These are phyloP conservation scores for Margaritifera margaritifera DNA, from an alignment of 2,888 invertebrate genomes.

Conservation along the genomic window DNA sequence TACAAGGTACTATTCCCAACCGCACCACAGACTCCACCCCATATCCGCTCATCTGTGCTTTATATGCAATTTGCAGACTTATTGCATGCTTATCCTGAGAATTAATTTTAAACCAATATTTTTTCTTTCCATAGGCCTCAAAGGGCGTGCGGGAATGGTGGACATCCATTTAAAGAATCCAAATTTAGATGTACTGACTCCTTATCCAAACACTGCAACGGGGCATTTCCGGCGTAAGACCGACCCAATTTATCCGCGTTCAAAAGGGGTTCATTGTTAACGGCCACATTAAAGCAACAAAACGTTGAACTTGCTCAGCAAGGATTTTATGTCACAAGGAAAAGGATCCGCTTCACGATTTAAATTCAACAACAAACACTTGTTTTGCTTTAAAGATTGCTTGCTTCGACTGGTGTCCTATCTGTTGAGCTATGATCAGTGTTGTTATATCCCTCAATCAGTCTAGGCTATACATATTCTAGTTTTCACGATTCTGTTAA, in stretches of 20 bases:
- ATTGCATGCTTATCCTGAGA: no score
- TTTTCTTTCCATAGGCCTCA: slow-evolving; percentile 32
- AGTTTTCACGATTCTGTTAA: no score
- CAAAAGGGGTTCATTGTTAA: slow-evolving; percentile 27
- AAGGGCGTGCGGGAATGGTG: slow-evolving; percentile 64
- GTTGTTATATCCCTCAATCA: no score
- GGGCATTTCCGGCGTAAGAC: slow-evolving; percentile 56
- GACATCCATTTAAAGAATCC: slow-evolving; percentile 42
- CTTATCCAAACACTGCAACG: slow-evolving; percentile 42
- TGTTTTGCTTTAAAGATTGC: slow-evolving; percentile 31
- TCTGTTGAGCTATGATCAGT: no score
- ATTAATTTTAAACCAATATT: no score
- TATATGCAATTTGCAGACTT: no score
- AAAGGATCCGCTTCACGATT: slow-evolving; percentile 24
- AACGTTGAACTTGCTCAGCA: slow-evolving; percentile 30
- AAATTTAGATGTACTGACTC: slow-evolving; percentile 11
- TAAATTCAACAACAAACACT: slow-evolving; percentile 15
- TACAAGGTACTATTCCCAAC: no score
- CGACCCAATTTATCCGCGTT: slow-evolving; percentile 41
- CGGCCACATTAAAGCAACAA: slow-evolving; percentile 41
- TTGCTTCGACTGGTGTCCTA: no score
- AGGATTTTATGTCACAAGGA: slow-evolving; percentile 25
- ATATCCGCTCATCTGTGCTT: no score
- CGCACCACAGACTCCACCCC: no score
- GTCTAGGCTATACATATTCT: no score